Conservation (phyloP, 2,888 invertebrate species). For the Xanthia icteritia region DNA sequence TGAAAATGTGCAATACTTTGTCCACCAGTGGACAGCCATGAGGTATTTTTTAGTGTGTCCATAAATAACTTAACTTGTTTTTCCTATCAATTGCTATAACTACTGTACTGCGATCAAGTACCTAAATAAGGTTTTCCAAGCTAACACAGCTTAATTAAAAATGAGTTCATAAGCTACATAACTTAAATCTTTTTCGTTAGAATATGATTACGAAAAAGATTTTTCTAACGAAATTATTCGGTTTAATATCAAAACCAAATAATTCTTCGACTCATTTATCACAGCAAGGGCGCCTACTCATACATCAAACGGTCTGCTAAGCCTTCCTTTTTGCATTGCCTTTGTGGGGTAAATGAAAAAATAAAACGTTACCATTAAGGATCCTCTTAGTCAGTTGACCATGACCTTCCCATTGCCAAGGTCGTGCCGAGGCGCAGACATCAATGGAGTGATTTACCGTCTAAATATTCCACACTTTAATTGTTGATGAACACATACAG, state of each 20-base stretch:
- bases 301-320: constrained; percentile 27
- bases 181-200: constrained; percentile 4
- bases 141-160: neutral
- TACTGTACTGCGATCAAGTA: neutral
- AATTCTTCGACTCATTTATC: constrained; percentile 37
- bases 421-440: constrained; percentile 49
- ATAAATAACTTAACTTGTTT: no score
- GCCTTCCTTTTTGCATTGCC: constrained; percentile 35
- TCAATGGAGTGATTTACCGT: constrained; percentile 56
- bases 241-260: constrained; percentile 3
- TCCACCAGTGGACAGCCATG: neutral
- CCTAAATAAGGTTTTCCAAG: neutral
- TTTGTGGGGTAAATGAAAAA: constrained; percentile 41
- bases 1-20: neutral
- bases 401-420: constrained; percentile 65
- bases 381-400: constrained; percentile 61
- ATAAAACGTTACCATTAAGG: constrained; percentile 40
- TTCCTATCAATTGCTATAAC: neutral
- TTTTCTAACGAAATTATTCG: neutral
- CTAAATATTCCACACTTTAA: constrained; percentile 60
- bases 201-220: neutral
- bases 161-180: neutral
- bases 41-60: neutral
- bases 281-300: constrained; percentile 20
- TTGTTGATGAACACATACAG: constrained; percentile 60